These are phyloP conservation scores for Ptycholaimellus sp. DNA, from an alignment of 2,888 invertebrate species.

Conservation along the genomic window DNA sequence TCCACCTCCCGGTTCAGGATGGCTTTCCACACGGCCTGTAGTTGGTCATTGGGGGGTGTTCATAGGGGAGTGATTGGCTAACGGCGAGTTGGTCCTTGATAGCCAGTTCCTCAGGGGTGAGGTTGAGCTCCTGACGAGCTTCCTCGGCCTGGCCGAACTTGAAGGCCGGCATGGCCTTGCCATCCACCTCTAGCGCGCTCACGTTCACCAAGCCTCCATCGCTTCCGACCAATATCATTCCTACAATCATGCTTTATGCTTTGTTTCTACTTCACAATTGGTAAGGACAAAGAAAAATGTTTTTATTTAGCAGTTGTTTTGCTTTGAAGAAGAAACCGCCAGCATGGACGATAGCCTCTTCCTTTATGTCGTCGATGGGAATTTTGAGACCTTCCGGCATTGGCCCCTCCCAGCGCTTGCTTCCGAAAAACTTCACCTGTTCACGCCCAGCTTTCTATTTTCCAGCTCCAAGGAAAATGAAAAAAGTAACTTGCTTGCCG, in stretches of 20 bases:
- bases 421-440: no score
- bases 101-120: constrained; percentile 46
- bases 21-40: constrained; percentile 52
- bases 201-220: constrained; percentile 47
- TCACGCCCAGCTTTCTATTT: no score
- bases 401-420: constrained; percentile 41
- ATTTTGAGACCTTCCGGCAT: no score
- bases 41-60: neutral
- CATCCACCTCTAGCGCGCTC: constrained; percentile 34
- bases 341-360: no score
- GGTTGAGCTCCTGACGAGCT: constrained; percentile 36
- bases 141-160: constrained; percentile 41
- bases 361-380: no score
- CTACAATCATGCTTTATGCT: no score
- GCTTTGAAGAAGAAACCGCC: no score
- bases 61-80: neutral
- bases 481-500: constrained; percentile 43
- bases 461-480: no score
- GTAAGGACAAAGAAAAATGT: no score
- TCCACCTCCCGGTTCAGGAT: constrained; percentile 46
- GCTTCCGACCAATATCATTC: constrained; percentile 52
- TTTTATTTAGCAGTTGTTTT: no score
- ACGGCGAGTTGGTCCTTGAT: constrained; percentile 31
- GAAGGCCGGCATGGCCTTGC: constrained; percentile 43
- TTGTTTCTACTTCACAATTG: no score